Evolutionary conservation across 2,888 invertebrate species (phyloP).

Genomic region (Drosophila koepferae): DNA sequence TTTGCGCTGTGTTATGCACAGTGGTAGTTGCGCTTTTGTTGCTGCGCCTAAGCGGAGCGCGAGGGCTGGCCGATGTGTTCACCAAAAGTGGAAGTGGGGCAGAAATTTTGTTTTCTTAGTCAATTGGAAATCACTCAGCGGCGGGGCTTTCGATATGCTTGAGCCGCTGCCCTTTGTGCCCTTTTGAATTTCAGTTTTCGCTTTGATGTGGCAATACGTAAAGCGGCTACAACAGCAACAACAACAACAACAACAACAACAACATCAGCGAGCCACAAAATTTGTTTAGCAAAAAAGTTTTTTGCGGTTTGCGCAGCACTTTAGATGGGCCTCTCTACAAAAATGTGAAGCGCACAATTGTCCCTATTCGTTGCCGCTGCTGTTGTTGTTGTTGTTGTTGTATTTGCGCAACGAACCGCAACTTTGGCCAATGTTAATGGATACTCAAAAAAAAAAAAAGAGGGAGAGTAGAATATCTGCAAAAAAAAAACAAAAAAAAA

Average conservation of each 20-base stretch:
- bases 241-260: constrained; percentile 12
- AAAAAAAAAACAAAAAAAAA: not conserved
- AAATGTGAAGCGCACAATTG: constrained; percentile 61
- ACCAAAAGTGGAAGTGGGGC: not conserved
- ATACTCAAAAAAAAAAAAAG: constrained; percentile 7
- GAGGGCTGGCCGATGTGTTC: not conserved
- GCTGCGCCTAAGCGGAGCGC: constrained; percentile 54
- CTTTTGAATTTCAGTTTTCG: constrained; percentile 64
- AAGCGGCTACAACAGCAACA: constrained; percentile 19
- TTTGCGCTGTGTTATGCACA: constrained; percentile 38
- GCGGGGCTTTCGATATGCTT: constrained; percentile 54
- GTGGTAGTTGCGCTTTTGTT: constrained; percentile 77
- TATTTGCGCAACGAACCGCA: constrained; percentile 63
- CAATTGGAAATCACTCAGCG: constrained; percentile 78
- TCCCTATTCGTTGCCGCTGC: constrained; percentile 19
- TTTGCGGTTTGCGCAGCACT: constrained; percentile 67
- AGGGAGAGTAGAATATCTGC: not conserved
- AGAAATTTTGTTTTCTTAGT: constrained; percentile 76
- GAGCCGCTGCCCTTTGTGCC: constrained; percentile 69
- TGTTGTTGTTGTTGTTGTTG: constrained; percentile 24
- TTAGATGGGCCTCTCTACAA: constrained; percentile 38
- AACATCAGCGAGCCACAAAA: constrained; percentile 33
- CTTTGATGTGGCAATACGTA: constrained; percentile 72
- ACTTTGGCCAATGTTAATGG: constrained; percentile 37
- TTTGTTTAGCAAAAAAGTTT: constrained; percentile 65